Base-by-base conservation (phyloP, 1,140 invertebrate genomes). In the Trachymyrmex septentrionalis region DNA sequence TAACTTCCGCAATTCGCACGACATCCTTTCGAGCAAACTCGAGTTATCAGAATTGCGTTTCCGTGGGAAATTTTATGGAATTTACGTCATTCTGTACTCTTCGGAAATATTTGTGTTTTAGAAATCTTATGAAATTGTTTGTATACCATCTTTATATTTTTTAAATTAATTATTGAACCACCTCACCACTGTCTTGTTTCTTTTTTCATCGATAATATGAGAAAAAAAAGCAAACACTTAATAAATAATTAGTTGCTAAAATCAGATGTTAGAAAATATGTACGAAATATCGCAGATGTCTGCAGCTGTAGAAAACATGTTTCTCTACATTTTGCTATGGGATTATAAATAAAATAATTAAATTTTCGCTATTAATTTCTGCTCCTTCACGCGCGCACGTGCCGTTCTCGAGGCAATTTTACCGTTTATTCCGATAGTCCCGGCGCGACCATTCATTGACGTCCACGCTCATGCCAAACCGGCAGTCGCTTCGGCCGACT, bases 401-500 rank as follows among this genome's bases (percentile, higher is more conserved):
- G 55, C 16, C 53, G 57, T 85, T 88, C 55, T 80, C 34, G 66
- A 80, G n/a, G 48, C 34, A 85, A 21, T 77, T 84, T 84, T 84
- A 69, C 21, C 48, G 64, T 69, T 71, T 81, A 71, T 57, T 81
- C 64, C 50, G 64, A 71, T 88, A 86, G 69, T 86, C 76, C 71
- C 30, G 67, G 59, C 10, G 82, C 38, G 76, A 59, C 66, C 73
- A 87, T 90, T 90, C 88, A 84, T 86, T 81, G 89, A 72, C 67
- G 73, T 87, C 57, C 80, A 80, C 50, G 77, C 86, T 85, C 86
- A 85, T 85, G 88, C 85, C 88, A 87, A 90, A 87, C 81, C 82
- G 85, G 86, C 80, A 90, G 88, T 90, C 88, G 85, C 86, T 90
- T 87, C 75, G 76, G 87, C 86, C 88, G 88, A 87, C 86, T 90